A percentile compares a stretch with the other conserved stretches of the same genome.
Evolutionary conservation across 2,113 vertebrate genomes (phyloP).

Genomic region (Cygnus atratus): DNA sequence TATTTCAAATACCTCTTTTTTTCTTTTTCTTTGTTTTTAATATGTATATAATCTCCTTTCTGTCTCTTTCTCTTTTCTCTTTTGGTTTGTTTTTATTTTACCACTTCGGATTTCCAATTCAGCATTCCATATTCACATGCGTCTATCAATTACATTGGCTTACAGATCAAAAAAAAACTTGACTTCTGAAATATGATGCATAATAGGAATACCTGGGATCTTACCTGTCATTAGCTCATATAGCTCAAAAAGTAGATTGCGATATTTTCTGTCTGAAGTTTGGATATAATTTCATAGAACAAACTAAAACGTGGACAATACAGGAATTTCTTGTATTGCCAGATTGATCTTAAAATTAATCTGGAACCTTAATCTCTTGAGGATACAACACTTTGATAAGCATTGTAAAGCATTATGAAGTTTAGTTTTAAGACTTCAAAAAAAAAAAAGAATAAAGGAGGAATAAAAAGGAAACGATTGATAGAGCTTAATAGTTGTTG

Average conservation of each 20-base stretch:
- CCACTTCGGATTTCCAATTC: conserved; percentile 35
- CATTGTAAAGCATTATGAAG: neutral
- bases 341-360: neutral
- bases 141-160: conserved; percentile 42
- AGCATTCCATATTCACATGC: conserved; percentile 30
- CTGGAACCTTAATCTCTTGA: neutral
- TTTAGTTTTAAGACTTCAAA: neutral
- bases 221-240: conserved; percentile 66
- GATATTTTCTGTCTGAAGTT: neutral
- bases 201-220: conserved; percentile 70
- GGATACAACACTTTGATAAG: neutral
- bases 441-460: neutral
- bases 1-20: conserved; percentile 21
- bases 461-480: neutral
- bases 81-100: conserved; percentile 44
- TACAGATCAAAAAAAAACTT: neutral
- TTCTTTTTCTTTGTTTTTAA: neutral
- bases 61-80: conserved; percentile 38
- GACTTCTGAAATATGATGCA: conserved; percentile 47
- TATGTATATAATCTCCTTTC: conserved; percentile 16
- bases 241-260: neutral
- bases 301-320: neutral
- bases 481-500: neutral
- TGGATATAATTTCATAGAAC: neutral
- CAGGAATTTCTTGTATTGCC: neutral